phyloP scores from a whole-genome alignment of 2,797 vertebrate genomes.

The Microcaecilia unicolor region DNA sequence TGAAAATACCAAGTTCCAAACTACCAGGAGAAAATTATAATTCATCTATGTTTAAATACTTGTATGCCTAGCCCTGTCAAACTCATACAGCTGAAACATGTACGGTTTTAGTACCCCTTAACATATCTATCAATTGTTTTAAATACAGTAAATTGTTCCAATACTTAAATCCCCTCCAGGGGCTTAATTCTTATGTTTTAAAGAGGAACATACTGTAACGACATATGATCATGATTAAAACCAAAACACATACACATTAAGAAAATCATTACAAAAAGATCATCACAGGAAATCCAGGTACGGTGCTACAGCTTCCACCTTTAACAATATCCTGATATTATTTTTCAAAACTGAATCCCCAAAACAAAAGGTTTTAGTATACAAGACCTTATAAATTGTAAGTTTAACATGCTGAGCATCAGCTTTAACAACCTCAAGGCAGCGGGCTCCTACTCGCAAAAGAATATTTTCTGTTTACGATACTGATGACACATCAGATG shows the following conservation, averaged over 20 bases:
- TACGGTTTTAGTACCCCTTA: conserved; percentile 15
- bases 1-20: conserved; percentile 2
- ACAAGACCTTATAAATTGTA: neutral
- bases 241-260: neutral
- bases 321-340: neutral
- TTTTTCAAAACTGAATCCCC: conserved; percentile 8
- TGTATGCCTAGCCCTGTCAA: conserved; percentile 11
- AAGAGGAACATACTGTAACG: conserved; percentile 14
- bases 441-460: neutral
- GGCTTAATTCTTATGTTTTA: conserved; percentile 27
- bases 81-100: neutral
- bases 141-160: conserved; percentile 1
- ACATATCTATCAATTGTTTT: conserved; percentile 20
- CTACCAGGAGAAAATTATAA: conserved; percentile 4
- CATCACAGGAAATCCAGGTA: conserved; percentile 6
- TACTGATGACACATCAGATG: conserved; percentile 6
- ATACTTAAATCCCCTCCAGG: conserved; percentile 28
- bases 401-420: neutral
- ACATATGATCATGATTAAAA: conserved; percentile 11
- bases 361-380: neutral
- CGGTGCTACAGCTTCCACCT: neutral
- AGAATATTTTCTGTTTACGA: neutral
- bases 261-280: conserved; percentile 21
- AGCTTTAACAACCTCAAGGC: neutral
- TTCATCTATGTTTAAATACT: neutral